Evolutionary conservation across 2,113 vertebrate genomes (phyloP), one percentile per base, ranked within the genome.

Genomic region (Cyprinodon tularosa): DNA sequence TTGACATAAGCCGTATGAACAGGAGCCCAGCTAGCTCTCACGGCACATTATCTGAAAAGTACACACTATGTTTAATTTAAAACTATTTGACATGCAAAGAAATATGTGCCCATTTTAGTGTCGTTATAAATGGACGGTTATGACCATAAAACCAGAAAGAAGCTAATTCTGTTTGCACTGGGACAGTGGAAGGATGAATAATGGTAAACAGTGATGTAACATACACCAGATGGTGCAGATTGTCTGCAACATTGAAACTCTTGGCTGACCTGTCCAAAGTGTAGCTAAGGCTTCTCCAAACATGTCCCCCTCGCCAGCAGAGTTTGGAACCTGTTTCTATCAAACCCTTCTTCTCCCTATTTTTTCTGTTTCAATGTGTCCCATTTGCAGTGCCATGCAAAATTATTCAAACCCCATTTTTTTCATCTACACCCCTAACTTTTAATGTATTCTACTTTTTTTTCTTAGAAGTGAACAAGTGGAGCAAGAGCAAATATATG

Each of bases 1-100:
- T 94, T 93, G 91, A 90, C 83, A 80, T 82, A 82, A 89, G 87
- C 91, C 89, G 90, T 90, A 67, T 84, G 81, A 91, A 90, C 75
- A 71, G 67, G 91, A 93, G 91, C 91, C 85, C 90, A 83, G 79
- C 70, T 93, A 69, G 90, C 93, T 91, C 90, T 85, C 82, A 87
- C 91, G 90, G 88, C 91, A 92, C 88, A 82, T 74, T 17, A 74
- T 78, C 68, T 75, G 72, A 68, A 70, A 78, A 86, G 63, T 62
- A 74, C 70, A 57, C 3, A 84, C 77, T 50, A 48, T 42, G 79
- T 84, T 89, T 76, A 71, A 7, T 45, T 37, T 48, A 29, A 71
- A 36, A 3, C 29, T 2, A 20, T 44, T 11, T 48, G 66, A 82
- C 62, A 10, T 74, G 74, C 70, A 76, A 60, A 82, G 48, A 4